Base-by-base conservation (phyloP, 64 coral and sea anemone genomes). In the Montipora foliosa region DNA sequence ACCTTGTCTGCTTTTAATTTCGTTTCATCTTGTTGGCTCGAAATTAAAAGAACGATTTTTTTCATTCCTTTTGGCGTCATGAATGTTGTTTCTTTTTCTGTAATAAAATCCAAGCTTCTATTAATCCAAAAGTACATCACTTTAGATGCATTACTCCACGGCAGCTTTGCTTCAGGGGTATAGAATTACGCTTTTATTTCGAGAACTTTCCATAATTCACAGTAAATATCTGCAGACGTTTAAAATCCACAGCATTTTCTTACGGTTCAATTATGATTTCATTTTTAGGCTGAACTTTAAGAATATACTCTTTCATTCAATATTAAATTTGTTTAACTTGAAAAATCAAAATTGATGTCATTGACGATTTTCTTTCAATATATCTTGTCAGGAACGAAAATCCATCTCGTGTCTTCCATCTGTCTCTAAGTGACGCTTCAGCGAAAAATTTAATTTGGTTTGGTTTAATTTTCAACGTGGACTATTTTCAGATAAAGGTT, bases 1-100 rank as follows among this genome's bases (percentile, higher is more conserved):
- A 86, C 82, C n/a, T 69, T 86, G 82, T 86, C 62, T 67, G 44
- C 44, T 71, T 86, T 70, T 86, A 86, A 86, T 86, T 86, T 86
- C 47, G 15, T 70, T 70, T 70, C 61, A 64, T 70, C 44, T 15
- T 67, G 13, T 2, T 61, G 81, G 81, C 44, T 83, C 62, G 37
- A 83, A 80, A 67, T 83, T 29, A 29, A 67, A 51, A 71, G 82
- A 37, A 49, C 67, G 47, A 86, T 71, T 84, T 37, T 37, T 83
- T 67, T 45, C 66, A 45, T 86, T 49, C 62, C 17, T 49, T 86
- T 86, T 71, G 62, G 8, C 62, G n/a, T 22, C 60, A 49, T 44
- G 45, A 71, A 86, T 49, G 16, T 44, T 49, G 10, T 84, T 64
- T 44, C 46, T 70, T 49, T 70, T 71, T 70, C 49, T 46, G 68